Evolutionary conservation across 2,888 invertebrate genomes (phyloP).

Genomic region (Dinocampus coccinellae): DNA sequence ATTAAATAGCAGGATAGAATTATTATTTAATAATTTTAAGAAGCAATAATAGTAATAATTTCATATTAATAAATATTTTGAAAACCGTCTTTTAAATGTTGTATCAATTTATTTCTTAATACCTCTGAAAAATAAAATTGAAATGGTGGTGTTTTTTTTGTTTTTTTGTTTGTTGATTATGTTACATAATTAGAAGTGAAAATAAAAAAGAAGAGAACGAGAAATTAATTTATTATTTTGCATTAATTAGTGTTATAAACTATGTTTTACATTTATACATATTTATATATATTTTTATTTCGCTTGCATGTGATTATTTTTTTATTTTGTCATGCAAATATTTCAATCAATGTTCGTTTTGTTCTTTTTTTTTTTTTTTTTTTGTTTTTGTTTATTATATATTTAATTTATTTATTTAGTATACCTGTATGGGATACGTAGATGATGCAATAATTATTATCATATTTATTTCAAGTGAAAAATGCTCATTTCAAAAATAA

Average conservation of each 20-base stretch:
- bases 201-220: neutral
- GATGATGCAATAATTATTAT: too few relatives aligned
- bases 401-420: too few relatives aligned
- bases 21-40: constrained; percentile 67
- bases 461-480: too few relatives aligned
- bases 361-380: neutral
- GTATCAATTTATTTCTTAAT: constrained; percentile 56
- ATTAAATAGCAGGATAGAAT: constrained; percentile 54
- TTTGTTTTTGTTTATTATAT: too few relatives aligned
- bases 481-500: too few relatives aligned
- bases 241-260: constrained; percentile 15
- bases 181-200: neutral
- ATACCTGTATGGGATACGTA: neutral
- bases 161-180: constrained; percentile 35
- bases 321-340: constrained; percentile 27
- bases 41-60: constrained; percentile 67
- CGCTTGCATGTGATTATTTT: constrained; percentile 9
- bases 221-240: neutral
- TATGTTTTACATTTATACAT: constrained; percentile 32
- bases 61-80: constrained; percentile 68
- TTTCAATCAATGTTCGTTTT: neutral
- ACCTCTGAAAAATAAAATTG: constrained; percentile 37
- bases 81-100: constrained; percentile 57
- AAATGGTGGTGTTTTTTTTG: neutral
- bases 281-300: neutral